Evolutionary conservation across 2,888 invertebrate genomes (phyloP).

Genomic region (Cyclophora punctaria): DNA sequence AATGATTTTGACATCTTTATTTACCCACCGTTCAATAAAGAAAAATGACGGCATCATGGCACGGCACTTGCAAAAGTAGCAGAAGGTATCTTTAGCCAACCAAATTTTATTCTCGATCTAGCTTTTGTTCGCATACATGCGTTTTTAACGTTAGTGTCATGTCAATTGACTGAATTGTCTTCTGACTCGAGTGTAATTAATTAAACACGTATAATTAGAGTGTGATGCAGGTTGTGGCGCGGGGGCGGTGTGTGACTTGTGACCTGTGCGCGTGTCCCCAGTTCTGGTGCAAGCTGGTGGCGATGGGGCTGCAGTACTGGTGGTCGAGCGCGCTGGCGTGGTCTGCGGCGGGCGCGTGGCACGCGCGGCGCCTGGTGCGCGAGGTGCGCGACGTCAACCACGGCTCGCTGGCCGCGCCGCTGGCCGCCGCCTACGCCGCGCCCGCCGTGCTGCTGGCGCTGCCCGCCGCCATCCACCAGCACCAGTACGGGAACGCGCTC

Average conservation of each 20-base stretch:
- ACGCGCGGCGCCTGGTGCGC: constrained; percentile 93
- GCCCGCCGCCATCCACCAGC: constrained; percentile 93
- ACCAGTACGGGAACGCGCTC: constrained; percentile 94
- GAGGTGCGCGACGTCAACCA: constrained; percentile 98
- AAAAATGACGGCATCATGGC: too few species aligned
- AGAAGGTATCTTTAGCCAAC: too few species aligned
- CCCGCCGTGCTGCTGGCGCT: constrained; percentile 94
- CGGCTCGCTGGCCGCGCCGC: constrained; percentile 94
- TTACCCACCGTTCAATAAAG: too few species aligned
- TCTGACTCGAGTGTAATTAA: too few species aligned
- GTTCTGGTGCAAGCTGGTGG: constrained; percentile 90
- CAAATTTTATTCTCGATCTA: too few species aligned
- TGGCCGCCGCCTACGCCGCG: constrained; percentile 92
- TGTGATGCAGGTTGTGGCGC: too few species aligned
- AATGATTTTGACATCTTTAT: constrained; percentile 1
- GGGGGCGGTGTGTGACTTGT: too few species aligned
- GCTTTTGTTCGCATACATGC: too few species aligned
- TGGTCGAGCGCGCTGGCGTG: constrained; percentile 94
- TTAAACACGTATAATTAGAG: too few species aligned
- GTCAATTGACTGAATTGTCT: too few species aligned
- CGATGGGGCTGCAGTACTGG: constrained; percentile 94
- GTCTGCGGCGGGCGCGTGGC: constrained; percentile 94
- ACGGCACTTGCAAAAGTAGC: too few species aligned
- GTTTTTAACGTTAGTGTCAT: too few species aligned
- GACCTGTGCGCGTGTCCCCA: constrained; percentile 29